Evolutionary conservation across 1,140 invertebrate genomes (phyloP).

Genomic region (Orussus abietinus): DNA sequence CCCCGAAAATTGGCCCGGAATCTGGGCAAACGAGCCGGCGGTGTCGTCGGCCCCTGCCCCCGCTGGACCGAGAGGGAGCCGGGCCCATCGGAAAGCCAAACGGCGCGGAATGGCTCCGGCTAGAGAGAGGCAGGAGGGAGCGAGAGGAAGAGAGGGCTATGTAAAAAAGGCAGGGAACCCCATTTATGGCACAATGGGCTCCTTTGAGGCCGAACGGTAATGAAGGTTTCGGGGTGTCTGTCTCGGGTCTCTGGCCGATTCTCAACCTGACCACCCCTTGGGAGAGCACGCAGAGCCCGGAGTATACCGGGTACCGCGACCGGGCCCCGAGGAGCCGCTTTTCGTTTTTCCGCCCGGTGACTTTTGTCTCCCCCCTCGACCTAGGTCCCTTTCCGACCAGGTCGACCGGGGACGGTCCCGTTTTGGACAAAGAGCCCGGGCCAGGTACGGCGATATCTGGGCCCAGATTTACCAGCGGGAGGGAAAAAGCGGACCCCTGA

Average conservation of each 20-base stretch:
- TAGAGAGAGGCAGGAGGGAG: constrained; percentile 19
- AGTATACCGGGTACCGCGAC: constrained; percentile 26
- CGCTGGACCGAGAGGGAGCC: constrained; percentile 15
- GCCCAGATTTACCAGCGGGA: too few relatives aligned
- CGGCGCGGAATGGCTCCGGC: constrained; percentile 27
- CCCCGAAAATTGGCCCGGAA: constrained; percentile 25
- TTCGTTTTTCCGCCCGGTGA: too few relatives aligned
- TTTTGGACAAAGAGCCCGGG: background rate
- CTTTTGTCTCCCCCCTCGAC: background rate
- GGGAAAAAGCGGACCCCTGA: background rate
- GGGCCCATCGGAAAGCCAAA: constrained; percentile 36
- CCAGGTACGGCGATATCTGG: background rate
- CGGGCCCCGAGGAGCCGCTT: too few relatives aligned
- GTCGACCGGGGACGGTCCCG: too few relatives aligned
- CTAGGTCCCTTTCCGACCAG: background rate
- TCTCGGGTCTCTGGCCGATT: constrained; percentile 8
- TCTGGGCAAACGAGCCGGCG: constrained; percentile 25
- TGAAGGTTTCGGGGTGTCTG: constrained; percentile 38
- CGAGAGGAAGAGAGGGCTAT: constrained; percentile 19
- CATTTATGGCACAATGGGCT: constrained; percentile 41
- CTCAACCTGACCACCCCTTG: constrained; percentile 35
- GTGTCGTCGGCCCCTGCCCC: background rate
- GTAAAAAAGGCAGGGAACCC: constrained; percentile 27
- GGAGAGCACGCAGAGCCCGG: constrained; percentile 25
- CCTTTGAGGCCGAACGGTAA: constrained; percentile 36